Evolutionary conservation across 1,140 invertebrate species (phyloP), one percentile per base, ranked within the genome.

Genomic region (Aphidius ervi): DNA sequence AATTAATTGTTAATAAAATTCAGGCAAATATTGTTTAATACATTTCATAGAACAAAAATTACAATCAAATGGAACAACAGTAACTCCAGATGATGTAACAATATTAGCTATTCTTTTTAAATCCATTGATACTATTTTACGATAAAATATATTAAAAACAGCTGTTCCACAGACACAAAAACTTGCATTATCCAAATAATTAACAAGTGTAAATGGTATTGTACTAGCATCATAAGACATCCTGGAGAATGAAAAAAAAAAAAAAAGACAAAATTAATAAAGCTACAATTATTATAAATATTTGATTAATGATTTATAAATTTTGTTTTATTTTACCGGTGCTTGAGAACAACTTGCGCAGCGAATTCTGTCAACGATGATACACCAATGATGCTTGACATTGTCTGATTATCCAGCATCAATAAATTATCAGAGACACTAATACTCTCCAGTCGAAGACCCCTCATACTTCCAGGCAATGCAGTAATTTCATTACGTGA

Each of bases 131-230:
- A 75, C 72, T 68, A 76, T 63, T 59, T 73, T 76, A 57, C 63
- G 68, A 65, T 81, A 68, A 61, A 69, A 81, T 53, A 73, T 68
- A 68, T 82, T 76, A 56, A 87, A 82, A 64, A 84, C 85, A 46
- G 85, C 76, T 61, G 70, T 76, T 10, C 84, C 84, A 71, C 87
- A 88, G 3, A 83, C 62, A 69, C 85, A 88, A 71, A 82, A 84
- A 62, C 82, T 80, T 5, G 85, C 83, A 64, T 82, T 73, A 65
- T 87, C 83, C 60, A 88, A 74, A 71, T 82, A 85, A 46, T 81
- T 70, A 1, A 86, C 82, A 42, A 88, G 68, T 40, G 82, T 86
- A 58, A 70, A 66, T 8, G 86, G 86, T 67, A 88, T 81, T 23
- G 79, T 77, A 60, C 82, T 82, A n/a, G 80, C 71, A 63, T 82